These are phyloP conservation scores for Arge pagana DNA, from an alignment of 2,888 invertebrate species.

Conservation along the genomic window DNA sequence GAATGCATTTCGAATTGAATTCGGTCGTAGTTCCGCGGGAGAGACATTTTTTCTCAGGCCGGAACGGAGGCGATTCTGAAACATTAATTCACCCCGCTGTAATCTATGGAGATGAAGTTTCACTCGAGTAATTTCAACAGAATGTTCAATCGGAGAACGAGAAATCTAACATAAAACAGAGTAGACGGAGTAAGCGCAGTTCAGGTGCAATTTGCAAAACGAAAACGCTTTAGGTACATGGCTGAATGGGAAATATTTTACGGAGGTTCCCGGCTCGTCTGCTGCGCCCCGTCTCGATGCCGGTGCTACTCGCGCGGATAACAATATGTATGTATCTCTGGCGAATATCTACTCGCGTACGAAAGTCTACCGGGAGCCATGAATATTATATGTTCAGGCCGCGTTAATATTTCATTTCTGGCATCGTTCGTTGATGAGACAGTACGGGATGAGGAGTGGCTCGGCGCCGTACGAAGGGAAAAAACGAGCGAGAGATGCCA, in stretches of 20 bases:
- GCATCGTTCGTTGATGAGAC: constrained; percentile 46
- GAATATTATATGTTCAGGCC: constrained; percentile 45
- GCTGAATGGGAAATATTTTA: constrained; percentile 5
- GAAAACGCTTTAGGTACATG: constrained; percentile 8
- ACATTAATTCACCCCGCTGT: no score
- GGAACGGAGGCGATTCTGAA: no score
- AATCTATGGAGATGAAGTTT: no score
- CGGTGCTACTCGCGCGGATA: constrained; percentile 9
- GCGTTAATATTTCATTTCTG: constrained; percentile 43
- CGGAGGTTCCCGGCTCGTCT: constrained; percentile 3
- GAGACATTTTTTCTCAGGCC: no score
- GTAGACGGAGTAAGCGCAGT: not conserved
- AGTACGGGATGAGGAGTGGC: constrained; percentile 9
- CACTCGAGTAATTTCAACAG: no score
- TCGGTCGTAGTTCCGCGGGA: no score
- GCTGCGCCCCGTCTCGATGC: constrained; percentile 4
- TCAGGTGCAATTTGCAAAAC: constrained; percentile 8
- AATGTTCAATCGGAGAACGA: no score
- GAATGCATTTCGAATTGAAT: no score
- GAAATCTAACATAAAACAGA: no score
- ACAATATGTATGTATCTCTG: constrained; percentile 22
- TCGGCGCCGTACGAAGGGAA: not conserved
- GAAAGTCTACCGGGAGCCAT: constrained; percentile 31
- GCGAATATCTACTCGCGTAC: constrained; percentile 20
- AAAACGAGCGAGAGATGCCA: no score